phyloP scores from a whole-genome alignment of 2,113 vertebrate species.

The Brachionichthys hirsutus region DNA sequence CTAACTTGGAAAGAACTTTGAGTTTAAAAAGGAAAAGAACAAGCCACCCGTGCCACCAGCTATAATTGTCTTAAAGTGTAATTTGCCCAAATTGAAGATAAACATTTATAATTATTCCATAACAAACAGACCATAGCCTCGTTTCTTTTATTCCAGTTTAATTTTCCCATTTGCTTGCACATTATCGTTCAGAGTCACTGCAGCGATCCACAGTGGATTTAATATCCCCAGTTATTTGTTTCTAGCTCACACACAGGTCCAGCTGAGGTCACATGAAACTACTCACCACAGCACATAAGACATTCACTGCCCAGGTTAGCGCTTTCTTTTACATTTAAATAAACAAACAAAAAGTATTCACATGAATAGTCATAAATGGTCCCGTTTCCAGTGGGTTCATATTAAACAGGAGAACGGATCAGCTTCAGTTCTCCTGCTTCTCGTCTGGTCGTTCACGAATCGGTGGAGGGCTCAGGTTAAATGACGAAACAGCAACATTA shows the following conservation, averaged over 20 bases:
- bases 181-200: constrained; percentile 58
- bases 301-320: constrained; percentile 44
- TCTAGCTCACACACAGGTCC: constrained; percentile 31
- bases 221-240: constrained; percentile 27
- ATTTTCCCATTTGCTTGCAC: constrained; percentile 69
- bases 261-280: constrained; percentile 45
- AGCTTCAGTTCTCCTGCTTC: constrained; percentile 77
- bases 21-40: too few relatives aligned
- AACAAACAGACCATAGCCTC: constrained; percentile 10
- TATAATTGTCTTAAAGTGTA: background rate
- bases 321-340: constrained; percentile 75
- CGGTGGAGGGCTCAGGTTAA: constrained; percentile 71
- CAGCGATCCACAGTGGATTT: constrained; percentile 48
- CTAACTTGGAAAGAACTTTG: too few relatives aligned
- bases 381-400: constrained; percentile 82
- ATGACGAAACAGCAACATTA: constrained; percentile 81
- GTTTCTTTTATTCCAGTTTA: constrained; percentile 75
- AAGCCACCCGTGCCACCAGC: background rate
- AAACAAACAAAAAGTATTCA: constrained; percentile 74
- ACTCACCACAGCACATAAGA: constrained; percentile 57
- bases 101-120: background rate
- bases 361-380: constrained; percentile 80
- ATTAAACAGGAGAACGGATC: constrained; percentile 67
- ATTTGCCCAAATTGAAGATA: background rate
- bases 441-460: constrained; percentile 77